Evolutionary conservation across 2,797 vertebrate species (phyloP).

Genomic region (Acomys russatus): DNA sequence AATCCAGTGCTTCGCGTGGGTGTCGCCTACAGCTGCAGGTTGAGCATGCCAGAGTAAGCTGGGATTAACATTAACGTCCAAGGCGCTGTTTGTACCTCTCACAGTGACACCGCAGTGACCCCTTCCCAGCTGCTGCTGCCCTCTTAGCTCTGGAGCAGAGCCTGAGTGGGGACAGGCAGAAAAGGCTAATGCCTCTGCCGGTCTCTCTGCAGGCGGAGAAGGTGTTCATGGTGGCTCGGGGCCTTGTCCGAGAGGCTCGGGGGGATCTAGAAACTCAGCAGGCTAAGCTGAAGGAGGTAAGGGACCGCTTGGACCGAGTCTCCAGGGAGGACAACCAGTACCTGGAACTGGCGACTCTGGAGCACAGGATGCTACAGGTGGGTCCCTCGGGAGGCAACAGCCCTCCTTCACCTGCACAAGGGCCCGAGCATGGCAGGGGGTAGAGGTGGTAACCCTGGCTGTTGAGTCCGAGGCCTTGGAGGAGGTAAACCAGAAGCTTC

Average conservation of each 20-base stretch:
- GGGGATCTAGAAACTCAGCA: slow-evolving; percentile 93
- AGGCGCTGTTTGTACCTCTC: slow-evolving; percentile 21
- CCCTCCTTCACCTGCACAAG: not conserved
- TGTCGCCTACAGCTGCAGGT: not conserved
- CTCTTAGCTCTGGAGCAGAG: not conserved
- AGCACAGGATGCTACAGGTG: slow-evolving; percentile 98
- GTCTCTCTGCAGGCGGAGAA: slow-evolving; percentile 93
- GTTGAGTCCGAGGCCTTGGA: not conserved
- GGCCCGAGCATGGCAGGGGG: not conserved
- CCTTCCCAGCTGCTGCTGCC: not conserved
- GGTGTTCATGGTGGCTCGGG: slow-evolving; percentile 96
- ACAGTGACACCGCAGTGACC: slow-evolving; percentile 13
- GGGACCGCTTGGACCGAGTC: slow-evolving; percentile 96
- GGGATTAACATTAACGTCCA: slow-evolving; percentile 17
- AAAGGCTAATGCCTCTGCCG: not conserved
- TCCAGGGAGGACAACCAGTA: slow-evolving; percentile 97
- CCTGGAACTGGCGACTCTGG: slow-evolving; percentile 96
- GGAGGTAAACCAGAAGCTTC: not conserved
- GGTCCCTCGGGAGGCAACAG: slow-evolving; percentile 36
- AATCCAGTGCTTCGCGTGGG: not conserved
- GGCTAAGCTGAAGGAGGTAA: slow-evolving; percentile 94
- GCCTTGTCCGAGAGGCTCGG: slow-evolving; percentile 95
- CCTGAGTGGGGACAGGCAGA: not conserved
- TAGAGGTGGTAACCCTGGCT: not conserved
- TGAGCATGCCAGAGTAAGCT: slow-evolving; percentile 14